Evolutionary conservation across 2,113 vertebrate genomes (phyloP).

Genomic region (Prionailurus viverrinus): DNA sequence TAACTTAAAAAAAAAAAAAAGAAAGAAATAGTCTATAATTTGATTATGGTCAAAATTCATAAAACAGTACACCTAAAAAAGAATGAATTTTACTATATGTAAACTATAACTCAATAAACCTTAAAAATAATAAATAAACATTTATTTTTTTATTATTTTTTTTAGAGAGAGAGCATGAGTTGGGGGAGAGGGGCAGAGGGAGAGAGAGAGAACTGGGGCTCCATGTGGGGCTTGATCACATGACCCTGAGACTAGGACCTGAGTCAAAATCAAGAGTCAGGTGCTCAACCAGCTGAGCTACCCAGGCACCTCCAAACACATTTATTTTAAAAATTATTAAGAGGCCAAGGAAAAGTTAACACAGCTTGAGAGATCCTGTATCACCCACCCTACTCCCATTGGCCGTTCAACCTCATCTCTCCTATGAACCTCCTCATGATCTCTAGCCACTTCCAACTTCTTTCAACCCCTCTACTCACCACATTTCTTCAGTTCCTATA

Average conservation of each 20-base stretch:
- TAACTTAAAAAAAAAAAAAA: neutral
- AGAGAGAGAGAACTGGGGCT: no score
- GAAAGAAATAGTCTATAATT: neutral
- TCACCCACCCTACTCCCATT: neutral
- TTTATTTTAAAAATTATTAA: neutral
- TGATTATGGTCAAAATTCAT: slow-evolving; percentile 2
- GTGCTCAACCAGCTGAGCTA: no score
- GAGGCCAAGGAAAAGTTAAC: neutral
- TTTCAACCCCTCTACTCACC: neutral
- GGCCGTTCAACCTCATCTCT: neutral
- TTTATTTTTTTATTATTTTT: no score
- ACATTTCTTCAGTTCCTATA: neutral
- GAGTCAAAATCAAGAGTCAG: no score
- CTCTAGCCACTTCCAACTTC: neutral
- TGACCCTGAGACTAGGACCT: no score
- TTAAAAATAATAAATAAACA: neutral
- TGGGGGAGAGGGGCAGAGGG: no score
- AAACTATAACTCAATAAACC: neutral
- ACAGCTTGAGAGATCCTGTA: neutral
- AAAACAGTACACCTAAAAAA: neutral
- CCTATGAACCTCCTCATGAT: neutral
- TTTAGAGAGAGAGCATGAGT: no score
- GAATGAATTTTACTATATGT: neutral
- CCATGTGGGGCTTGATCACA: no score
- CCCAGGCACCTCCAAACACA: neutral